A percentile compares a stretch with the other conserved stretches of the same genome.
phyloP scores from a whole-genome alignment of 2,888 invertebrate genomes.

The Sarcophaga variegata region DNA sequence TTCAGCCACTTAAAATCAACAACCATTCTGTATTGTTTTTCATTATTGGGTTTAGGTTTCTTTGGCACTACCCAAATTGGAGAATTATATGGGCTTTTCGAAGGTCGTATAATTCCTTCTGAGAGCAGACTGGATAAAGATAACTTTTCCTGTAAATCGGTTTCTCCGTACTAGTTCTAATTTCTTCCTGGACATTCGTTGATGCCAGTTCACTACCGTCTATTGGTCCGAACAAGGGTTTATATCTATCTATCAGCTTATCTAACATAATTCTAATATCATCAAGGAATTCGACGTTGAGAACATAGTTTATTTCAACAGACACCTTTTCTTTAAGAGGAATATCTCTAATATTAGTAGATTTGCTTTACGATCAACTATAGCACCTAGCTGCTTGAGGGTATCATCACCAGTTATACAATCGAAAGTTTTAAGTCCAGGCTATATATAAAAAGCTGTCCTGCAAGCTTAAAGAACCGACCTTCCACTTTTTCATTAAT shows the following conservation, averaged over 20 bases:
- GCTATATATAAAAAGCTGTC: neutral
- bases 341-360: neutral
- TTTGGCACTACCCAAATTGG: too few relatives aligned
- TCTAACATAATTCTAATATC: neutral
- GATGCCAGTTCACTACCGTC: neutral
- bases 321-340: conserved; percentile 13
- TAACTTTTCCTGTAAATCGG: conserved; percentile 1
- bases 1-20: too few relatives aligned
- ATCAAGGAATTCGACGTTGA: neutral
- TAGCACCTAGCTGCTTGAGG: conserved; percentile 59
- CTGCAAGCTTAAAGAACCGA: neutral
- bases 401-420: conserved; percentile 67
- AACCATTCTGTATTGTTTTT: too few relatives aligned
- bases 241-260: neutral
- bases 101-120: conserved; percentile 74
- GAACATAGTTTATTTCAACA: neutral
- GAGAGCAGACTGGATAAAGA: conserved; percentile 51
- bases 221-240: neutral
- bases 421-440: conserved; percentile 46
- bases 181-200: neutral
- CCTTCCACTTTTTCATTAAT: conserved; percentile 7
- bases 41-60: too few relatives aligned
- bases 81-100: conserved; percentile 62
- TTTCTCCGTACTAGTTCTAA: neutral
- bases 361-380: conserved; percentile 65